Conservation (phyloP, 2,797 vertebrate genomes). For the Antrozous pallidus region DNA sequence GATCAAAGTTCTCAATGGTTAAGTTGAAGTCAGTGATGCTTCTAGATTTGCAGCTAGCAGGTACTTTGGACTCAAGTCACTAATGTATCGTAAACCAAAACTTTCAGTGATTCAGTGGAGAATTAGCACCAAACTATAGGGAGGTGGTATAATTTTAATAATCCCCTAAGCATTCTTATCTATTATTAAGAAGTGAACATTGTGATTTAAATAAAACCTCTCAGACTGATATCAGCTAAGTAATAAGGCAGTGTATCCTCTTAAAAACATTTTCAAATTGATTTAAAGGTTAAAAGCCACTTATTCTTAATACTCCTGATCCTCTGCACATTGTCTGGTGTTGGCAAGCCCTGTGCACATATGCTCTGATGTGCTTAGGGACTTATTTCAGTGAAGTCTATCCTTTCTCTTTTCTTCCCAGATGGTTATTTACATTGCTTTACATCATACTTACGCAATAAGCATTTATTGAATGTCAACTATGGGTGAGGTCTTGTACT, state of each 20-base stretch:
- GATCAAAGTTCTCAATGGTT: not conserved
- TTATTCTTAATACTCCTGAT: not conserved
- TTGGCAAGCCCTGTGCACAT: not conserved
- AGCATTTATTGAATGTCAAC: not conserved
- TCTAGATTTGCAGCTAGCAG: not conserved
- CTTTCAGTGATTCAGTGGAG: not conserved
- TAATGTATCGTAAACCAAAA: not conserved
- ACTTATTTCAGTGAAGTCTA: not conserved
- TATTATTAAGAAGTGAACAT: conserved; percentile 42
- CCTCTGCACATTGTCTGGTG: not conserved
- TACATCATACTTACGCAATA: not conserved
- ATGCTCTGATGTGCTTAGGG: not conserved
- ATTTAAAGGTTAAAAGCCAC: conserved; percentile 51
- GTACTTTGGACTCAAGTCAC: not conserved
- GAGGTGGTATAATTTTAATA: not conserved
- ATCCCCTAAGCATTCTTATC: not conserved
- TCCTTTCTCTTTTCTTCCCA: not conserved
- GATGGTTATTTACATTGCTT: not conserved
- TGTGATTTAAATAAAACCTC: conserved; percentile 20
- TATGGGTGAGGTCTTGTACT: not conserved
- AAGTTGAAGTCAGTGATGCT: not conserved
- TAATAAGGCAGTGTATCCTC: not conserved
- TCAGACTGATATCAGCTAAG: not conserved
- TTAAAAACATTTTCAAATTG: conserved; percentile 19
- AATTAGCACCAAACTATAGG: not conserved